Conservation (phyloP, 2,888 invertebrate genomes). For the Melieria crassipennis region DNA sequence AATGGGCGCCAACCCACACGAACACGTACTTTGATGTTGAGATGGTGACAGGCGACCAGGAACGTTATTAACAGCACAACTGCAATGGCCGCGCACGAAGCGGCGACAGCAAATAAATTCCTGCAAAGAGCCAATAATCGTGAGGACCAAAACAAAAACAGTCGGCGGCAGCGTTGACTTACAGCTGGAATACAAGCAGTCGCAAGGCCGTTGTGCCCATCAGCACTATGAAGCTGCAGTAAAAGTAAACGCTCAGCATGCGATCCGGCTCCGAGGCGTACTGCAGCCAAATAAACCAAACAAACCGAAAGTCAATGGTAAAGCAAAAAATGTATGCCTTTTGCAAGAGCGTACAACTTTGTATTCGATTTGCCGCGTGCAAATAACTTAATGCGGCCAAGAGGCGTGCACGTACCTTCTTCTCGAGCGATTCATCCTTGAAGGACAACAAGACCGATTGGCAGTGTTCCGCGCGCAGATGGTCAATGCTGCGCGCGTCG, state of each 20-base stretch:
- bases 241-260: conserved; percentile 87
- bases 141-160: not conserved
- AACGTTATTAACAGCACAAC: conserved; percentile 57
- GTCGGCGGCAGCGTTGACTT: conserved; percentile 58
- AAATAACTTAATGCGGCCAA: not conserved
- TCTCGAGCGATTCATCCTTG: conserved; percentile 80
- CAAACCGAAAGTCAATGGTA: not conserved
- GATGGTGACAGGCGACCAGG: conserved; percentile 67
- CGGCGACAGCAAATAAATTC: conserved; percentile 46
- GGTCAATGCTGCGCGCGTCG: conserved; percentile 92
- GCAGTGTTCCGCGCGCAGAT: conserved; percentile 88
- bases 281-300: conserved; percentile 65
- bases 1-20: conserved; percentile 23
- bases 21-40: conserved; percentile 68
- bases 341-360: not conserved
- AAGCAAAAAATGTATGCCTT: not conserved
- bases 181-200: conserved; percentile 74
- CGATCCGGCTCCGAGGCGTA: conserved; percentile 83
- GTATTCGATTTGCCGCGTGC: no score
- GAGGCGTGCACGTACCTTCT: conserved; percentile 72
- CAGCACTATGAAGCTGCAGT: conserved; percentile 81
- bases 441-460: conserved; percentile 86
- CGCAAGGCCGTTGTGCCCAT: conserved; percentile 76
- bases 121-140: conserved; percentile 40
- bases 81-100: conserved; percentile 48